Evolutionary conservation across 1,140 invertebrate species (phyloP).

Genomic region (Cotesia vestalis): DNA sequence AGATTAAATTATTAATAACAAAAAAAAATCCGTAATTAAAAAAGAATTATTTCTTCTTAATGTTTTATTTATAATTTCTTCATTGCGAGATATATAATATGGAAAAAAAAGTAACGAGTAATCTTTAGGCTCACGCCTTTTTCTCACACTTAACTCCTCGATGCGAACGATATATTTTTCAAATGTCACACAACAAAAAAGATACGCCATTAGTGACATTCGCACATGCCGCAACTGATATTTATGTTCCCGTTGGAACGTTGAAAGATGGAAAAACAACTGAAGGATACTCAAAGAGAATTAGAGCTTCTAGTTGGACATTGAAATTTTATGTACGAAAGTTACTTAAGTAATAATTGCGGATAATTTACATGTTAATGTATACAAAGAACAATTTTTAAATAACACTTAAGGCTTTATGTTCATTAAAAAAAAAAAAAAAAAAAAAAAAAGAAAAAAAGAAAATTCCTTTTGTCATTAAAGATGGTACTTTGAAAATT

Average conservation of each 20-base stretch:
- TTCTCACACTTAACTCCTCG: conserved; percentile 40
- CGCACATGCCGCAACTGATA: conserved; percentile 39
- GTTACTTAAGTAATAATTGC: conserved; percentile 15
- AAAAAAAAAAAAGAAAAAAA: too few species aligned
- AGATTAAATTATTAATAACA: too few species aligned
- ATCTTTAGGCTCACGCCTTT: conserved; percentile 30
- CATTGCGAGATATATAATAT: not conserved
- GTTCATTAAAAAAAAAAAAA: too few species aligned
- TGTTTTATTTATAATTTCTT: conserved; percentile 12
- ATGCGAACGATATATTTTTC: conserved; percentile 38
- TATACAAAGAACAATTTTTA: not conserved
- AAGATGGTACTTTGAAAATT: too few species aligned
- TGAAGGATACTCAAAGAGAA: conserved; percentile 32
- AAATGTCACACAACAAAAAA: conserved; percentile 36
- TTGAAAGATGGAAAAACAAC: conserved; percentile 34
- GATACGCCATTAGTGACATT: conserved; percentile 41
- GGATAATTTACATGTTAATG: not conserved
- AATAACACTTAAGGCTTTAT: too few species aligned
- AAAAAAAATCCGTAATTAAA: not conserved
- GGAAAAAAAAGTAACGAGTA: conserved; percentile 19
- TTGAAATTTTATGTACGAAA: conserved; percentile 19
- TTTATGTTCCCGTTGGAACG: conserved; percentile 34
- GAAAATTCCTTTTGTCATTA: too few species aligned
- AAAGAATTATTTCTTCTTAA: not conserved
- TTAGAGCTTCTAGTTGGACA: conserved; percentile 21